These are phyloP conservation scores for Hycleus cichorii DNA, from an alignment of 1,140 invertebrate species.

Conservation along the genomic window DNA sequence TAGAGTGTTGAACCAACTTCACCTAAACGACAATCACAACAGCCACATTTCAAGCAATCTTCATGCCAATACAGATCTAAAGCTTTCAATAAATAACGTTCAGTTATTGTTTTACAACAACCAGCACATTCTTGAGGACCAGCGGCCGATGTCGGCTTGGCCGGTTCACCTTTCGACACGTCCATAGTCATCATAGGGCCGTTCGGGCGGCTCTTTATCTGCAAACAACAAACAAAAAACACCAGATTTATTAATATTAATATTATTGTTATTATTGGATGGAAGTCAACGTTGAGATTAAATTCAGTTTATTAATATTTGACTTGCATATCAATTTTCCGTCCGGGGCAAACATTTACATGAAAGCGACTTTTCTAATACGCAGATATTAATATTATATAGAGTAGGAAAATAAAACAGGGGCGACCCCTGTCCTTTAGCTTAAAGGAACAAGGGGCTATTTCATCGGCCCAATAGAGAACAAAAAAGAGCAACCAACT, in stretches of 20 bases:
- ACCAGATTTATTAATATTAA: too few relatives aligned
- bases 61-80: conserved; percentile 96
- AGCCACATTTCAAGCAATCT: conserved; percentile 95
- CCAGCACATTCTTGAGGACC: conserved; percentile 68
- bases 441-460: too few relatives aligned
- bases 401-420: conserved; percentile 19
- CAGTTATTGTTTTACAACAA: conserved; percentile 79
- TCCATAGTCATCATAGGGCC: conserved; percentile 62
- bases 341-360: conserved; percentile 24
- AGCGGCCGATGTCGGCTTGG: conserved; percentile 30
- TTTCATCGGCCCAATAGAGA: too few relatives aligned
- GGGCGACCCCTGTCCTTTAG: conserved; percentile 18
- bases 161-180: conserved; percentile 57
- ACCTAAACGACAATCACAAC: conserved; percentile 92
- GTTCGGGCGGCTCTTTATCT: conserved; percentile 38
- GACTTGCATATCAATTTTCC: conserved; percentile 21
- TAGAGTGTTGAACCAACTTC: conserved; percentile 97
- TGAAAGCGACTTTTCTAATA: conserved; percentile 22
- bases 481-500: conserved; percentile 15
- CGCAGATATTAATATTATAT: conserved; percentile 28
- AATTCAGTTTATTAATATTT: conserved; percentile 15
- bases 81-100: conserved; percentile 76
- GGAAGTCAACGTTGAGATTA: conserved; percentile 4
- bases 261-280: too few relatives aligned
- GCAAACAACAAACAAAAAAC: conserved; percentile 23